Conservation (phyloP, 2,888 invertebrate genomes). For the Phrixothrix hirtus region DNA sequence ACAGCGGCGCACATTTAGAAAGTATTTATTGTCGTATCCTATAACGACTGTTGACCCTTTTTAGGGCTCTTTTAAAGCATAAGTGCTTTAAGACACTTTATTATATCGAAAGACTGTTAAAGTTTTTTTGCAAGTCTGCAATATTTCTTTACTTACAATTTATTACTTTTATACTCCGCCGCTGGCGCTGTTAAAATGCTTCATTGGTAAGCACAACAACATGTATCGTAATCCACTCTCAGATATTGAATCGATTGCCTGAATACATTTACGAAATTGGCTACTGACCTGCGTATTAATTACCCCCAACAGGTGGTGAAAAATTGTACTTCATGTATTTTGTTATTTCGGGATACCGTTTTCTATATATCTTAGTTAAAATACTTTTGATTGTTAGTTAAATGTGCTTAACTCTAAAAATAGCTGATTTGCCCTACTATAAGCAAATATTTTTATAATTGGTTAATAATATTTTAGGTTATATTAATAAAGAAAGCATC, state of each 20-base stretch:
- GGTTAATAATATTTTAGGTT: too few species aligned
- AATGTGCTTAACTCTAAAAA: too few species aligned
- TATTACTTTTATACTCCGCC: too few species aligned
- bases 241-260: slow-evolving; percentile 41
- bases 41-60: not conserved
- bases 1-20: slow-evolving; percentile 19
- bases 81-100: too few species aligned
- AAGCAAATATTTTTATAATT: not conserved
- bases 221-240: slow-evolving; percentile 33
- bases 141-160: too few species aligned
- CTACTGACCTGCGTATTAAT: slow-evolving; percentile 39
- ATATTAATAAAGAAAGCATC: too few species aligned
- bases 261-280: slow-evolving; percentile 43
- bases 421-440: not conserved
- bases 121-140: too few species aligned
- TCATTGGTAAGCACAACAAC: slow-evolving; percentile 32
- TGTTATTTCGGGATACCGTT: not conserved
- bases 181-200: slow-evolving; percentile 14
- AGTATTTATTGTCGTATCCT: slow-evolving; percentile 8
- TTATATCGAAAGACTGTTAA: slow-evolving; percentile 1
- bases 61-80: too few species aligned
- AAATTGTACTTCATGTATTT: slow-evolving; percentile 27
- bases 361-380: slow-evolving; percentile 3
- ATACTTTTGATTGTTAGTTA: too few species aligned
- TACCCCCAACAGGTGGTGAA: slow-evolving; percentile 41